Evolutionary conservation across 2,797 vertebrate genomes (phyloP).

Genomic region (Sebastes itinus): DNA sequence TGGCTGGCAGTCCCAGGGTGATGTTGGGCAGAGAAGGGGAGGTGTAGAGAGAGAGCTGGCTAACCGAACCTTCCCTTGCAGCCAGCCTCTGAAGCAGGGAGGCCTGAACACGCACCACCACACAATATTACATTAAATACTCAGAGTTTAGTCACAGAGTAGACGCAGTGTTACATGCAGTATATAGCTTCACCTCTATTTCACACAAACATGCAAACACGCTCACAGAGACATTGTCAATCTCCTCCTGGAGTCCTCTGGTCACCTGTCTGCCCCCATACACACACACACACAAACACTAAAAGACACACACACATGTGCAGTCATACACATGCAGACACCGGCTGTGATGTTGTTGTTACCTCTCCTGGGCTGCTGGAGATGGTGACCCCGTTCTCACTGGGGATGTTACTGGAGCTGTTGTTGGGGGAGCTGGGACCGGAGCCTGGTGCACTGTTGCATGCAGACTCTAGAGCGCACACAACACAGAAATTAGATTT

Average conservation of each 20-base stretch:
- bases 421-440: constrained; percentile 98
- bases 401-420: constrained; percentile 95
- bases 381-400: constrained; percentile 90
- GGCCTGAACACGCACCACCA: constrained; percentile 76
- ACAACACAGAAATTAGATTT: neutral
- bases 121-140: constrained; percentile 2
- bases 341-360: constrained; percentile 29
- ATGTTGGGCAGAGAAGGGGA: constrained; percentile 98
- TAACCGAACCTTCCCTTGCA: constrained; percentile 88
- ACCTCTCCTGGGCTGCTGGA: constrained; percentile 91
- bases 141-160: neutral
- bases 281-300: neutral
- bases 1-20: constrained; percentile 93
- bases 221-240: neutral
- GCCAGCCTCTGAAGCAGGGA: constrained; percentile 90
- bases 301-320: neutral
- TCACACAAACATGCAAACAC: neutral
- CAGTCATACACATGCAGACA: neutral
- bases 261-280: constrained; percentile 3
- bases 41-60: constrained; percentile 94
- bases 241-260: neutral
- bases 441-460: constrained; percentile 96
- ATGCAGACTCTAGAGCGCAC: constrained; percentile 88
- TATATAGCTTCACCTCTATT: constrained; percentile 11
- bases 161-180: neutral